Evolutionary conservation across 2,113 vertebrate genomes (phyloP).

Genomic region (Poeciliopsis prolifica): DNA sequence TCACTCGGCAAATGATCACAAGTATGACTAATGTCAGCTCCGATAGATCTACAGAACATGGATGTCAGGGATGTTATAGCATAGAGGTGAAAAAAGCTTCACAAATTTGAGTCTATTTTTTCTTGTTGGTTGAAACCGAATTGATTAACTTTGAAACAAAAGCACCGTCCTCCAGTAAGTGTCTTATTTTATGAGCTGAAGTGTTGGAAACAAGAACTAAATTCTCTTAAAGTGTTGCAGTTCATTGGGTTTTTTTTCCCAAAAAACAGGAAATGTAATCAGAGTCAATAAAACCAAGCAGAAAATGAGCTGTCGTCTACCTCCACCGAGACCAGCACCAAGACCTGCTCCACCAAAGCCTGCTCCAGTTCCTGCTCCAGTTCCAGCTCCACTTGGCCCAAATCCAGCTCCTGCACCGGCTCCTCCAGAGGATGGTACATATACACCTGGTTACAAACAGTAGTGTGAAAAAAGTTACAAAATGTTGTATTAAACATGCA

Average conservation of each 20-base stretch:
- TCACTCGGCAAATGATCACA: neutral
- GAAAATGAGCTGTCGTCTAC: constrained; percentile 21
- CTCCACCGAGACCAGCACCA: constrained; percentile 58
- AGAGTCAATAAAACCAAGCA: neutral
- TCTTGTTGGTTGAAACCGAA: constrained; percentile 21
- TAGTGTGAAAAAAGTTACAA: neutral
- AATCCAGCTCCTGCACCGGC: constrained; percentile 49
- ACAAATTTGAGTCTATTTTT: neutral
- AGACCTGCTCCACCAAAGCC: constrained; percentile 61
- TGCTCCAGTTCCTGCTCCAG: constrained; percentile 47
- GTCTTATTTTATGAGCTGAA: constrained; percentile 2
- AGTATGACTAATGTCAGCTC: neutral
- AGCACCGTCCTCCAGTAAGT: constrained; percentile 11
- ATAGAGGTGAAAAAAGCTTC: neutral
- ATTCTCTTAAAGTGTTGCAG: neutral
- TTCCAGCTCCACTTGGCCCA: constrained; percentile 8
- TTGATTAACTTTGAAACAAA: constrained; percentile 23
- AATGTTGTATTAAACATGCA: constrained; percentile 2
- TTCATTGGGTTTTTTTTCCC: neutral
- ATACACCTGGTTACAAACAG: constrained; percentile 67
- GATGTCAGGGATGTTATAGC: neutral
- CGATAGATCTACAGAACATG: too few species aligned
- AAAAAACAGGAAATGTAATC: neutral
- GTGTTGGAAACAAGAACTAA: constrained; percentile 13
- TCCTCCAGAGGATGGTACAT: constrained; percentile 73